Evolutionary conservation across 2,113 vertebrate genomes (phyloP), one percentile per base, ranked within the genome.

Genomic region (Oenanthe oenanthe): DNA sequence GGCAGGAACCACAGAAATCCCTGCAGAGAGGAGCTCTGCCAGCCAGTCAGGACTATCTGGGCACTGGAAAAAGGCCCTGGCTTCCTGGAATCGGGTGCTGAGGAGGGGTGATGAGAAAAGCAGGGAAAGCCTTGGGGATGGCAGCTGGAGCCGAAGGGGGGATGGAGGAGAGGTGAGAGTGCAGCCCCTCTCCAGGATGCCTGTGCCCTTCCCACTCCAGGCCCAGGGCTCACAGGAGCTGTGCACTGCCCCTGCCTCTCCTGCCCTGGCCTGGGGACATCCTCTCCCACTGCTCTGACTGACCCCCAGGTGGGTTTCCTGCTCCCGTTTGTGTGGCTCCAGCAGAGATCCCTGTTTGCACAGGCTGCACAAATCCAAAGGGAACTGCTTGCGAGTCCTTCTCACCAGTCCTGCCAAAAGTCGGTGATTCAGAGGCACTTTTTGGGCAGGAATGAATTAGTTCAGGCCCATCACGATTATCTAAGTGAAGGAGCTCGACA

Each of bases 401-500:
- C 95, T 94, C 95, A 95, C 91, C 94, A 68, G 57, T 4, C 16
- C 2, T 96, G 95, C 91, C 96, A 97, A 89, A 83, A 84, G 80
- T 67, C 53, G n/a, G 51, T 92, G 94, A 96, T 81, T 94, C 95
- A 92, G 73, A 56, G 65, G 50, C 73, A 72, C 34, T 79, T 84
- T 88, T 84, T 54, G 71, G 78, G 58, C 53, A 67, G 65, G 95
- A 97, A 96, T 97, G 47, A 88, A 97, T 97, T 97, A 75, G 96
- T 96, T 97, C 92, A 13, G 92, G 91, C 88, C 91, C 92, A 96
- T 95, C 95, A 67, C 88, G 92, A 95, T 93, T 92, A 92, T 81
- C 95, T 89, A 91, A 96, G 57, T 89, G 86, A 63, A 93, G 4
- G 47, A 81, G 79, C 57, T 56, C 72, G 48, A 97, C 96, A 97